Conservation (phyloP, 2,888 invertebrate species). For the Iselma pallidipennis region DNA sequence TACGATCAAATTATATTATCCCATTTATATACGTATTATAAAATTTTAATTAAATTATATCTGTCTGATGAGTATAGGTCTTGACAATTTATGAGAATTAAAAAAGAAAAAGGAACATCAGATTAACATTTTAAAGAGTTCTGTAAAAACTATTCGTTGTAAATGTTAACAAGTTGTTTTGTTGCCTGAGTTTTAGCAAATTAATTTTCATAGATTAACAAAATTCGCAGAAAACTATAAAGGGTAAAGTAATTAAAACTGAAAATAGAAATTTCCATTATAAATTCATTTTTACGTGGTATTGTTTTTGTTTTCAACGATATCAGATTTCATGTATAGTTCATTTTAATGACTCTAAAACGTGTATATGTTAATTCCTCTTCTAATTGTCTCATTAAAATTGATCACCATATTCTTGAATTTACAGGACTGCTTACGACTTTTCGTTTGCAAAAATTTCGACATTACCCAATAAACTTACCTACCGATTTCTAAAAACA, state of each 20-base stretch:
- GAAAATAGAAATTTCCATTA: constrained; percentile 35
- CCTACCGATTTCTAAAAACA: constrained; percentile 3
- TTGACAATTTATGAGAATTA: not conserved
- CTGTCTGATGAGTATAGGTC: not conserved
- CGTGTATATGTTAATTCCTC: no score
- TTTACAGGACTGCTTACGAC: no score
- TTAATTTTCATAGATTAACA: constrained; percentile 27
- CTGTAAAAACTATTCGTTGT: not conserved
- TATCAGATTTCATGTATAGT: constrained; percentile 41
- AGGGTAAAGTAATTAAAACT: constrained; percentile 30
- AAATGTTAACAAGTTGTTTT: not conserved
- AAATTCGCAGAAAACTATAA: constrained; percentile 25
- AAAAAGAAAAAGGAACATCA: not conserved
- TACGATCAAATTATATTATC: not conserved
- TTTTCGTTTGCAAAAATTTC: no score
- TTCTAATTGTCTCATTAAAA: constrained; percentile 41
- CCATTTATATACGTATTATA: not conserved
- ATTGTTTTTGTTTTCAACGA: constrained; percentile 32
- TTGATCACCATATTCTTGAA: no score
- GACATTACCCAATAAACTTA: constrained; percentile 20
- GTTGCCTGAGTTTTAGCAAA: not conserved
- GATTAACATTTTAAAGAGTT: not conserved
- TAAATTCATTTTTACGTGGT: constrained; percentile 31
- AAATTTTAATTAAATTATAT: constrained; percentile 8
- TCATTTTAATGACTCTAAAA: constrained; percentile 41